These are phyloP conservation scores for Lamellibrachia satsuma DNA, from an alignment of 2,888 invertebrate species.

Conservation along the genomic window DNA sequence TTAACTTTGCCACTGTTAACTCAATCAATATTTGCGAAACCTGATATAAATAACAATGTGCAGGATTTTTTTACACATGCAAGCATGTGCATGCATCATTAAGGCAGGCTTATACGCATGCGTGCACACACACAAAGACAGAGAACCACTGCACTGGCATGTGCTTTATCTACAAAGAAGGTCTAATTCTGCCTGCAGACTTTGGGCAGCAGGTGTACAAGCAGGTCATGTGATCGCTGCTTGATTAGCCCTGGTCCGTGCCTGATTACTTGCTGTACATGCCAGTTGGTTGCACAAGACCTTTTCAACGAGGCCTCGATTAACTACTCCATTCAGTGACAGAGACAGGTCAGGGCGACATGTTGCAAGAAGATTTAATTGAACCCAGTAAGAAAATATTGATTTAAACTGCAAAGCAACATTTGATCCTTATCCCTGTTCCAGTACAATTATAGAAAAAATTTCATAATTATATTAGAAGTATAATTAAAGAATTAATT, in stretches of 20 bases:
- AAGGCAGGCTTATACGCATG: background rate
- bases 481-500: too few relatives aligned
- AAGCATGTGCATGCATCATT: background rate
- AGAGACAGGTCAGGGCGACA: background rate
- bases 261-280: background rate
- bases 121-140: background rate
- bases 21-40: background rate
- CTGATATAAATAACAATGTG: background rate
- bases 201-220: background rate
- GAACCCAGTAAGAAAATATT: background rate
- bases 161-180: background rate
- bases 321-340: background rate
- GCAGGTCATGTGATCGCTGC: background rate
- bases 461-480: background rate
- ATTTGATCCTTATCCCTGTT: background rate
- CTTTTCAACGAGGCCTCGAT: background rate
- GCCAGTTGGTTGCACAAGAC: background rate
- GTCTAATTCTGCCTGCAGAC: background rate
- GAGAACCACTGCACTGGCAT: background rate
- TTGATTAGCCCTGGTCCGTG: background rate
- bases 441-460: background rate
- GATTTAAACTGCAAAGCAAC: background rate
- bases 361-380: background rate
- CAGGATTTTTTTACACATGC: background rate
- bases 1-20: background rate